Evolutionary conservation across 2,797 vertebrate genomes (phyloP), one percentile per base, ranked within the genome.

Genomic region (Paramormyrops hopkinsi): DNA sequence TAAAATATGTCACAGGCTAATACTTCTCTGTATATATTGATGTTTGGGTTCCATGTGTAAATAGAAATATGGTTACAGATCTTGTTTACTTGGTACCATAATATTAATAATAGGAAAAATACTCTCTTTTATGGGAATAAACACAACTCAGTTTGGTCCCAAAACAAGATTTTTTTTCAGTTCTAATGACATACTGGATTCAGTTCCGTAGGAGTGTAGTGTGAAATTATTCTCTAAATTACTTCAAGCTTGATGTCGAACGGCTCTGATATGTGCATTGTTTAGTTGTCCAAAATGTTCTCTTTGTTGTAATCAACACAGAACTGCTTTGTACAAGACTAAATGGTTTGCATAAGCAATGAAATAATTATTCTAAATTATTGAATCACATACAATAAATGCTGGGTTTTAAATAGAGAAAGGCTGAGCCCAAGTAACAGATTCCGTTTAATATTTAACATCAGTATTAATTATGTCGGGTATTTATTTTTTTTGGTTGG

Each of bases 271-370:
- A 85, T 84, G 59, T 62, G 37, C 69, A 79, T 89, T 90, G 73
- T 90, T 69, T 22, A 87, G 19, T 48, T 48, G 53, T 54, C n/a
- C 73, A 48, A 82, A 89, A 88, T 79, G 89, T 56, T 87, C 33
- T 88, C 88, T 62, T 89, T 89, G 84, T 89, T 88, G 87, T 50
- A 22, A 73, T 54, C 59, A 37, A 86, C 54, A 90, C 76, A 90
- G 87, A 37, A 56, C 29, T 69, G 48, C 89, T 90, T 90, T 90
- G 87, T 90, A 69, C 29, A 54, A 48, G 48, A 56, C 48, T 19
- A 53, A 25, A 62, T 86, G 14, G 54, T 84, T 90, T 84, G 86
- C 73, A 88, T 84, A 51, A 62, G 54, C 29, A 51, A 65, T 76
- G 56, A 88, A 51, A 84, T 51, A 53, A 62, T 88, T 53, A 76